Conservation (phyloP, 2,797 vertebrate genomes). For the Lagorchestes hirsutus region DNA sequence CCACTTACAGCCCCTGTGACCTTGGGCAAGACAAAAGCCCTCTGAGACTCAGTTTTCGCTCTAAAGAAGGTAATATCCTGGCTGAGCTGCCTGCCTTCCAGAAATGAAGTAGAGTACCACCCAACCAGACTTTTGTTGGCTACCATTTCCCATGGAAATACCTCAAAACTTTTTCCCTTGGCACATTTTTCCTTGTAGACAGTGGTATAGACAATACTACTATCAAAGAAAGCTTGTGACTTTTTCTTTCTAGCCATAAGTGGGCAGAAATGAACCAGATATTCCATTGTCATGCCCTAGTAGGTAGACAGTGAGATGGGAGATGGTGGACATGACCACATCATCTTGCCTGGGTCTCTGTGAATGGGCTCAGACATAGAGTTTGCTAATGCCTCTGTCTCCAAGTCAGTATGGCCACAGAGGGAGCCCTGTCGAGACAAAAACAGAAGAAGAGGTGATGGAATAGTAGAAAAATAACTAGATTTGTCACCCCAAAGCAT, state of each 20-base stretch:
- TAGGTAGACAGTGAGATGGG: neutral
- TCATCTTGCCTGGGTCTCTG: neutral
- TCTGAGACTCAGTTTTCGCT: slow-evolving; percentile 67
- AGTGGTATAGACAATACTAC: slow-evolving; percentile 69
- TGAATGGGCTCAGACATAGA: neutral
- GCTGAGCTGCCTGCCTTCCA: slow-evolving; percentile 77
- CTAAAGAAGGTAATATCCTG: slow-evolving; percentile 80
- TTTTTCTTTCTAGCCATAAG: slow-evolving; percentile 74
- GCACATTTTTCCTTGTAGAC: slow-evolving; percentile 68
- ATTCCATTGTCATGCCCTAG: slow-evolving; percentile 6
- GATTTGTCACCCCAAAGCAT: neutral
- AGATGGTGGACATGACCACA: neutral
- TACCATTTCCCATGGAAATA: slow-evolving; percentile 79
- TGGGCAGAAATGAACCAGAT: slow-evolving; percentile 52
- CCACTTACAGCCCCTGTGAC: too few relatives aligned
- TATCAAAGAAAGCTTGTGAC: slow-evolving; percentile 78
- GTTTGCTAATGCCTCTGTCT: neutral
- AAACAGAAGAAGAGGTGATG: neutral
- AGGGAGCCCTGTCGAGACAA: neutral
- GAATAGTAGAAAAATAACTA: neutral
- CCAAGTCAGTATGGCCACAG: neutral
- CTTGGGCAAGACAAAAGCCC: too few relatives aligned
- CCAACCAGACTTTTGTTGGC: slow-evolving; percentile 77
- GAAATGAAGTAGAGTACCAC: slow-evolving; percentile 79
- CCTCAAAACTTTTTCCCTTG: slow-evolving; percentile 81